phyloP scores from a whole-genome alignment of 2,888 invertebrate species.

The Tiliacea aurago region DNA sequence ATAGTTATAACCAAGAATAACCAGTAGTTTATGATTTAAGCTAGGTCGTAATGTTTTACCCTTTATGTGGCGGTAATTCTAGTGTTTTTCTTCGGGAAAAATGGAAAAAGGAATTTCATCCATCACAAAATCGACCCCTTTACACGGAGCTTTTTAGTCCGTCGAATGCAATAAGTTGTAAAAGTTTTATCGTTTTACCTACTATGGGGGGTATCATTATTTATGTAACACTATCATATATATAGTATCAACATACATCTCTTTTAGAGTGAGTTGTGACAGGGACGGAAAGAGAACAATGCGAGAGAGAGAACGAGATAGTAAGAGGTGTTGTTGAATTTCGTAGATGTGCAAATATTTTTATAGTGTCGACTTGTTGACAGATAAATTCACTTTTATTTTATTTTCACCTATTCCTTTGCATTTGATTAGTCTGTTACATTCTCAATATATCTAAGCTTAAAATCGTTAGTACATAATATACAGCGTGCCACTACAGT shows the following conservation, averaged over 20 bases:
- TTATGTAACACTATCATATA: too few relatives aligned
- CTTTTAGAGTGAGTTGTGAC: neutral
- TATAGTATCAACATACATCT: too few relatives aligned
- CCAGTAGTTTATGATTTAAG: constrained; percentile 39
- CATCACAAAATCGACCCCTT: neutral
- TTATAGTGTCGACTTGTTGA: neutral
- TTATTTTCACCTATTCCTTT: too few relatives aligned
- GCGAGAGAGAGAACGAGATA: neutral
- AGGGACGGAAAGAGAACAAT: neutral
- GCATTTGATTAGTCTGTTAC: too few relatives aligned
- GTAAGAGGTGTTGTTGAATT: neutral
- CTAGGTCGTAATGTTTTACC: constrained; percentile 28
- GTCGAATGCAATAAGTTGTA: neutral
- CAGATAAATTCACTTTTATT: too few relatives aligned
- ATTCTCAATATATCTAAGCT: too few relatives aligned
- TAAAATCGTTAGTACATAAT: too few relatives aligned
- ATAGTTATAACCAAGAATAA: constrained; percentile 25
- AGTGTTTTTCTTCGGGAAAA: neutral
- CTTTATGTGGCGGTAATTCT: neutral
- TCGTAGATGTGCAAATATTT: neutral
- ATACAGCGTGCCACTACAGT: too few relatives aligned
- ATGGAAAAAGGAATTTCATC: neutral
- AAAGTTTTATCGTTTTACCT: neutral
- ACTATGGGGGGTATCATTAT: neutral
- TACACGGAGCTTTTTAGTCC: neutral